These are phyloP conservation scores for Sebastes schlegelii DNA, from an alignment of 2,113 vertebrate genomes.

Conservation along the genomic window DNA sequence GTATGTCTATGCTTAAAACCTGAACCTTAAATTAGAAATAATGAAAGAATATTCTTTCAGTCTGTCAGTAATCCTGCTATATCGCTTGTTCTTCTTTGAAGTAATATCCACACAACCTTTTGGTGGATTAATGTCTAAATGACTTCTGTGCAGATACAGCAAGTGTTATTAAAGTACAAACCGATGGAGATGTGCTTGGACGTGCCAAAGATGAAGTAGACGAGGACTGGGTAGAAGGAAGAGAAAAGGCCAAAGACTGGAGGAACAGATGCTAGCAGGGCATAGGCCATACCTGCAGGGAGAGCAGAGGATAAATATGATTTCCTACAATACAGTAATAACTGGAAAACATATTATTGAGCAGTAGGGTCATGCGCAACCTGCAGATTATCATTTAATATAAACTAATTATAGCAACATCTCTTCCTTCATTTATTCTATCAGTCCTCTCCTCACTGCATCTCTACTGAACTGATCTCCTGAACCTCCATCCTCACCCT, in stretches of 20 bases:
- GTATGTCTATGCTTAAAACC: not conserved
- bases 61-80: not conserved
- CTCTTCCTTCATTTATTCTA: not conserved
- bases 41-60: not conserved
- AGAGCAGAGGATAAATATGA: not conserved
- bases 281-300: constrained; percentile 91
- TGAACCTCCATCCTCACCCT: constrained; percentile 77
- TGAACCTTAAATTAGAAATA: not conserved
- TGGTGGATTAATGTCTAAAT: not conserved
- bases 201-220: constrained; percentile 96
- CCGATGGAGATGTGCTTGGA: constrained; percentile 96
- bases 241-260: constrained; percentile 94
- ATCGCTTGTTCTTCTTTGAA: not conserved
- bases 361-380: not conserved
- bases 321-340: not conserved
- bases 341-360: not conserved
- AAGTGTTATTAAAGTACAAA: constrained; percentile 75
- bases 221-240: constrained; percentile 93
- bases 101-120: not conserved
- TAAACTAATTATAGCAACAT: not conserved
- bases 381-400: not conserved
- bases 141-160: not conserved
- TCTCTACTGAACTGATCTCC: not conserved
- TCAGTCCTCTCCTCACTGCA: not conserved
- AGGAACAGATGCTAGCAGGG: constrained; percentile 91